phyloP scores from a whole-genome alignment of 2,888 invertebrate genomes.

The Antitype chi region DNA sequence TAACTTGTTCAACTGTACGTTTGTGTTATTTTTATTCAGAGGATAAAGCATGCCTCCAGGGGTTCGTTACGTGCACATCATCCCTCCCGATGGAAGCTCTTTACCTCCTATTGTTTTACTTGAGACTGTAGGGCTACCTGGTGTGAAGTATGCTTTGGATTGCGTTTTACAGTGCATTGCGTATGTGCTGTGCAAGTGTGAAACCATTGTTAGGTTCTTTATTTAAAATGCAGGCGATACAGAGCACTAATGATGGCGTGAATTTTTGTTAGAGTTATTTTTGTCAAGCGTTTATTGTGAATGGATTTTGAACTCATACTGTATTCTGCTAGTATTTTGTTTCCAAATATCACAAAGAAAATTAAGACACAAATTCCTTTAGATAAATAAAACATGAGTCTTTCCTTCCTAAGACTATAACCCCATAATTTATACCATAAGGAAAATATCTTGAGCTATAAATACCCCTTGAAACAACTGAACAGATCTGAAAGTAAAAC shows the following conservation, averaged over 20 bases:
- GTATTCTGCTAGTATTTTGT: neutral
- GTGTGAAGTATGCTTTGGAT: slow-evolving; percentile 48
- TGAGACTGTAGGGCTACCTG: slow-evolving; percentile 56
- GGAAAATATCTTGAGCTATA: slow-evolving; percentile 28
- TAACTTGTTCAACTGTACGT: slow-evolving; percentile 27
- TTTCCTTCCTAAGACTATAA: slow-evolving; percentile 23
- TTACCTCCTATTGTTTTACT: slow-evolving; percentile 63
- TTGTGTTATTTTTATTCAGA: slow-evolving; percentile 79
- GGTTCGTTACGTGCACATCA: slow-evolving; percentile 82
- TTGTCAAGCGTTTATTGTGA: neutral
- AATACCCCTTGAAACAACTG: slow-evolving; percentile 21
- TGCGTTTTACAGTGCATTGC: slow-evolving; percentile 42
- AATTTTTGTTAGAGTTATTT: slow-evolving; percentile 1
- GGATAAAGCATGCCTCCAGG: slow-evolving; percentile 79
- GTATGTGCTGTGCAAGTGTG: slow-evolving; percentile 31
- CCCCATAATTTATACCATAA: slow-evolving; percentile 35
- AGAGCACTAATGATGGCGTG: slow-evolving; percentile 41
- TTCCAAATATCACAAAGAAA: neutral
- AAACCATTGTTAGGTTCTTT: slow-evolving; percentile 40
- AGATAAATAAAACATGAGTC: slow-evolving; percentile 39
- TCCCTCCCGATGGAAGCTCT: slow-evolving; percentile 70
- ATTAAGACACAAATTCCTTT: neutral
- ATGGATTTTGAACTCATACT: neutral
- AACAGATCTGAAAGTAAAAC: slow-evolving; percentile 52
- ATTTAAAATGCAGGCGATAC: slow-evolving; percentile 20